Base-by-base conservation (phyloP, 2,797 vertebrate species). In the Eupleurogrammus muticus region DNA sequence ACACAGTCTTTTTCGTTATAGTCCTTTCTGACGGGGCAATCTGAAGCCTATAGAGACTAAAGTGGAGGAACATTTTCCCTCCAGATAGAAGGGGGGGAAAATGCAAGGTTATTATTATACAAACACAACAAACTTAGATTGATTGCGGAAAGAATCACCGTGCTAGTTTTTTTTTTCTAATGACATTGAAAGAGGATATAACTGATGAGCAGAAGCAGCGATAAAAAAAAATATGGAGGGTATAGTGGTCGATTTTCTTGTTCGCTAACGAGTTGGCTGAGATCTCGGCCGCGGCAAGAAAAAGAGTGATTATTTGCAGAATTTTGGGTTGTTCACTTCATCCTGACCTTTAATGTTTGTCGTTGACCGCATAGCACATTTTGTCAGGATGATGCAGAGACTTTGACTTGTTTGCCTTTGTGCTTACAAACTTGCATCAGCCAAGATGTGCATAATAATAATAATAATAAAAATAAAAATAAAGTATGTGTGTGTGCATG, bases 21-120 rank as follows among this genome's bases (percentile, higher is more conserved):
- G 79, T 84, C 68, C 80, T 80, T 82, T 89, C 89, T 92, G 91
- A 89, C 85, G 79, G 82, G 82, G 72, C 82, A 87, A 89, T 85
- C 81, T 77, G 81, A 85, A 65, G 73, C 52, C 88, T 58, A 57
- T 35, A 32, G 72, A 83, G 79, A 77, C 77, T 64, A 84, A 90
- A 89, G 86, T 82, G 83, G 71, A 78, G 77, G 71, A 77, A 80
- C 70, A 74, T 60, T 74, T 78, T 62, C 76, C 80, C 81, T 85
- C 47, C 42, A 67, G 70, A 86, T 84, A 66, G 64, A 78, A 66
- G n/a, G 28, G 53, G 65, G n/a, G 28, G 51, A 79, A 80, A 81
- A 48, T 9, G 13, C 44, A 14, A 72, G 23, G 55, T 84, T 84
- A 58, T 84, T 86, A 77, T 77, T 64, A 42, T 55, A 66, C 65